Evolutionary conservation across 2,113 vertebrate species (phyloP).

Genomic region (Kryptolebias marmoratus): DNA sequence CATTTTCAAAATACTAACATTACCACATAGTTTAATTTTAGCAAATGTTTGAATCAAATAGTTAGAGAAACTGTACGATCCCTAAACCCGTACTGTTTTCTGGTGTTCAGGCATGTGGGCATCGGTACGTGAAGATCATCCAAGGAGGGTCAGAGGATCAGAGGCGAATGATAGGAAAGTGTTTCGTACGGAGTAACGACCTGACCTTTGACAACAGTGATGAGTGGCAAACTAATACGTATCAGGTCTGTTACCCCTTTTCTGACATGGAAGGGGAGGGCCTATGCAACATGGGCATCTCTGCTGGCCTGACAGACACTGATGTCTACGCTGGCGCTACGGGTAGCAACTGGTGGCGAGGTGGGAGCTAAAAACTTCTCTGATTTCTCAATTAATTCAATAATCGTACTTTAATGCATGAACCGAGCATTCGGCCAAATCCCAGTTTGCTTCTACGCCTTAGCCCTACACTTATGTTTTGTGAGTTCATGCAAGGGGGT

Average conservation of each 20-base stretch:
- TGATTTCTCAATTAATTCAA: neutral
- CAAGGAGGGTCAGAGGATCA: slow-evolving; percentile 81
- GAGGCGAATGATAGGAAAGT: slow-evolving; percentile 90
- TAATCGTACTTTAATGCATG: neutral
- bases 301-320: slow-evolving; percentile 85
- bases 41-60: too few species aligned
- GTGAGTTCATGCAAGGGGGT: too few species aligned
- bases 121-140: slow-evolving; percentile 87
- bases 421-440: neutral
- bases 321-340: slow-evolving; percentile 85
- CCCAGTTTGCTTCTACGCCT: neutral
- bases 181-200: slow-evolving; percentile 89
- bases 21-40: too few species aligned
- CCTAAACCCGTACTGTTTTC: neutral
- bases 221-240: slow-evolving; percentile 87
- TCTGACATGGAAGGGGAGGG: slow-evolving; percentile 79
- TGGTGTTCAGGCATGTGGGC: slow-evolving; percentile 88
- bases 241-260: slow-evolving; percentile 89
- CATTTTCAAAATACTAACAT: too few species aligned
- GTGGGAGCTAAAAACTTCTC: slow-evolving; percentile 63
- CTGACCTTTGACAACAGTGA: slow-evolving; percentile 80
- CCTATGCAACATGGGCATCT: slow-evolving; percentile 94
- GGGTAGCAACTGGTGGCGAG: slow-evolving; percentile 91
- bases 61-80: neutral
- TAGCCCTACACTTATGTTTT: neutral